Evolutionary conservation across 2,888 invertebrate species (phyloP).

Genomic region (Eledona agricola): DNA sequence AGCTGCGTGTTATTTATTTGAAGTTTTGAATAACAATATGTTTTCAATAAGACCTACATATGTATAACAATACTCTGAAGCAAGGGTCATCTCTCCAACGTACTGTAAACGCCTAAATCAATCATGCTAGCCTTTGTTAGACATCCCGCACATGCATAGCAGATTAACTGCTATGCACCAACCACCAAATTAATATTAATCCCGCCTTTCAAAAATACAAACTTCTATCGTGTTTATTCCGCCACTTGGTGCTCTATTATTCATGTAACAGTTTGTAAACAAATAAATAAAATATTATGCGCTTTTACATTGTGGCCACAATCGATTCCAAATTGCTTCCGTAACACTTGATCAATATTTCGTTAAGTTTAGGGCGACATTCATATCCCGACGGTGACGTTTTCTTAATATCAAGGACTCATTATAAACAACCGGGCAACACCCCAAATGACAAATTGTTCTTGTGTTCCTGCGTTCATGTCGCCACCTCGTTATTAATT

Average conservation of each 20-base stretch:
- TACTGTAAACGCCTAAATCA: slow-evolving; percentile 19
- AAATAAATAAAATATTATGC: slow-evolving; percentile 16
- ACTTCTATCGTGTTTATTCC: no score
- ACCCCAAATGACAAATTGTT: no score
- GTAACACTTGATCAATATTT: slow-evolving; percentile 13
- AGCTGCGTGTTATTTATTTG: slow-evolving; percentile 37
- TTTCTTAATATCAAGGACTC: no score
- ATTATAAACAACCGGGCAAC: no score
- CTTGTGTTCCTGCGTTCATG: no score
- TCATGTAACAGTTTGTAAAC: slow-evolving; percentile 16
- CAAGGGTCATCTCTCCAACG: slow-evolving; percentile 8
- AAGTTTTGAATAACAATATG: slow-evolving; percentile 28
- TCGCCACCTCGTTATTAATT: no score
- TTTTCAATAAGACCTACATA: slow-evolving; percentile 23
- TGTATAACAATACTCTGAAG: slow-evolving; percentile 10
- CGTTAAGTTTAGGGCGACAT: slow-evolving; percentile 8
- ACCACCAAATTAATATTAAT: slow-evolving; percentile 18
- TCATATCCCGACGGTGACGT: not conserved
- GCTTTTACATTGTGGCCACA: not conserved
- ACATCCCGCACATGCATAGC: slow-evolving; percentile 25
- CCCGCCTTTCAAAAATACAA: not conserved
- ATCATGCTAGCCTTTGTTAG: slow-evolving; percentile 27
- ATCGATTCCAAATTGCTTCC: slow-evolving; percentile 3
- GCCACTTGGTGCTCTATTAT: slow-evolving; percentile 5
- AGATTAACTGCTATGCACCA: no score